Conservation (phyloP, 2,797 vertebrate species). For the Pteronotus mesoamericanus region DNA sequence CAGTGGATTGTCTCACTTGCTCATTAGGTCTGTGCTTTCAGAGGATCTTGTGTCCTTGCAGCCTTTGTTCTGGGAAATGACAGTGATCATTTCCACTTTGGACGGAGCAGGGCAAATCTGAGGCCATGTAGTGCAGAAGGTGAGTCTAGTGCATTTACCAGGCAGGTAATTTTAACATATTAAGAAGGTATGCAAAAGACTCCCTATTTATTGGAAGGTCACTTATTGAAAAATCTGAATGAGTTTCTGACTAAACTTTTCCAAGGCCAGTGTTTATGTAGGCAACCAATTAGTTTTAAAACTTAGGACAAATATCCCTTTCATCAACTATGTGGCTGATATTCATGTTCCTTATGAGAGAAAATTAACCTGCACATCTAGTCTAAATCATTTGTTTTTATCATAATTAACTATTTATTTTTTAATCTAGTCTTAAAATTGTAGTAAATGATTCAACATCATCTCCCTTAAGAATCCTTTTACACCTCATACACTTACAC, state of each 20-base stretch:
- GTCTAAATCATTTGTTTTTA: not conserved
- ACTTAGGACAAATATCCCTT: slow-evolving; percentile 16
- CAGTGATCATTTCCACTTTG: not conserved
- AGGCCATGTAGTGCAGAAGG: not conserved
- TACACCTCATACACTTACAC: not conserved
- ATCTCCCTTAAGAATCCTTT: slow-evolving; percentile 15
- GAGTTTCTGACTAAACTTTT: slow-evolving; percentile 8
- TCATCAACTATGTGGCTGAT: slow-evolving; percentile 9
- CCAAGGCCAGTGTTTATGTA: not conserved
- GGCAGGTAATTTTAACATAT: not conserved
- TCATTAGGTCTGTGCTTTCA: not conserved
- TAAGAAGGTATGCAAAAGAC: not conserved
- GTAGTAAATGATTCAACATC: not conserved
- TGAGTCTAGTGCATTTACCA: not conserved
- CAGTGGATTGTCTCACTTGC: not conserved
- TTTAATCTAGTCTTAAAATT: slow-evolving; percentile 7
- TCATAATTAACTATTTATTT: slow-evolving; percentile 27
- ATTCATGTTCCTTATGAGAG: slow-evolving; percentile 19
- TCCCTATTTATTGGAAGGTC: not conserved
- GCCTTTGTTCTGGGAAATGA: slow-evolving; percentile 45
- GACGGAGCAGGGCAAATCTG: not conserved
- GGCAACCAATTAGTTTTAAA: slow-evolving; percentile 32
- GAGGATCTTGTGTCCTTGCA: not conserved
- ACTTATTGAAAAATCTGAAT: not conserved
- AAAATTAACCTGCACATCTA: slow-evolving; percentile 10